Conservation (phyloP, 2,113 vertebrate genomes). For the Oreochromis tanganicae region DNA sequence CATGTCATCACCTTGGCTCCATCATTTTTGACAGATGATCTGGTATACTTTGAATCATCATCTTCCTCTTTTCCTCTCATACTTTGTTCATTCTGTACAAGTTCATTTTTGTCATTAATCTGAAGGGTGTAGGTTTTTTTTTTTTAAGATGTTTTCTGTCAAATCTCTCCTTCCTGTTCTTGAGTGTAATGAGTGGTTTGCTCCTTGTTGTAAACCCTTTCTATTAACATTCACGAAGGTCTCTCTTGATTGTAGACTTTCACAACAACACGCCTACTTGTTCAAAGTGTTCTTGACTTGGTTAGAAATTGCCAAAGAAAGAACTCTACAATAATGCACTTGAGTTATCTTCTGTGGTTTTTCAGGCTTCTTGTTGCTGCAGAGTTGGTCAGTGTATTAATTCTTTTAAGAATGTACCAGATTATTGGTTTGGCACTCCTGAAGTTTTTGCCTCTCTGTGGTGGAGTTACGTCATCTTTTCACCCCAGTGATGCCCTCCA, state of each 20-base stretch:
- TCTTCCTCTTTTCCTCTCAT: not conserved
- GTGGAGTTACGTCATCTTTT: not conserved
- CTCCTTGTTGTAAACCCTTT: not conserved
- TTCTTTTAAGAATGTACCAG: not conserved
- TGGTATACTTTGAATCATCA: not conserved
- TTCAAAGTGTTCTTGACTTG: not conserved
- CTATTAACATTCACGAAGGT: not conserved
- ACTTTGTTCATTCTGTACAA: not conserved
- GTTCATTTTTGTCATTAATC: not conserved
- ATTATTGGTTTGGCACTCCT: not conserved
- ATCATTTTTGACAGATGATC: not conserved
- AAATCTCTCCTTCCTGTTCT: not conserved
- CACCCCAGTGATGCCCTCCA: not conserved
- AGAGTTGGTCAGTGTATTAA: not conserved
- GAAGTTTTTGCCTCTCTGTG: not conserved
- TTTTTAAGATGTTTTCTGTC: not conserved
- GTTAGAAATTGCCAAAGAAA: not conserved
- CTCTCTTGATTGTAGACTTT: not conserved
- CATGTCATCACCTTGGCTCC: not conserved
- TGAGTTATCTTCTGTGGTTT: not conserved
- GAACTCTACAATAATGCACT: not conserved
- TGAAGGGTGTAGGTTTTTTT: not conserved
- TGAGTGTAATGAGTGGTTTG: not conserved
- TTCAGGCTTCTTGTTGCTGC: not conserved
- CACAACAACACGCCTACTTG: not conserved